A percentile compares a stretch with the other conserved stretches of the same genome.
Conservation (phyloP, 2,797 vertebrate genomes). For the Enteromius mattozi region DNA sequence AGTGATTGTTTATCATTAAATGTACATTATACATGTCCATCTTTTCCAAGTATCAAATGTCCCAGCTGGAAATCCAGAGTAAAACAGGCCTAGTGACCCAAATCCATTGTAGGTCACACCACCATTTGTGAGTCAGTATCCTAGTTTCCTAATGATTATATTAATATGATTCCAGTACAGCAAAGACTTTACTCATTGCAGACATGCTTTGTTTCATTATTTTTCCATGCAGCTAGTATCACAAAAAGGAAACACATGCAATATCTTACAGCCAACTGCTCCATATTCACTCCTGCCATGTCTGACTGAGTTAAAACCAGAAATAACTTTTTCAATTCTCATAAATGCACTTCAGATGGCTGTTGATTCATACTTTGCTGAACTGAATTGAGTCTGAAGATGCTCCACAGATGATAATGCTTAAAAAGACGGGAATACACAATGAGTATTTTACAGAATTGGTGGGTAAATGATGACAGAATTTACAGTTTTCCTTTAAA, state of each 20-base stretch:
- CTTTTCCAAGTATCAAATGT: not conserved
- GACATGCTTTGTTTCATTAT: conserved; percentile 9
- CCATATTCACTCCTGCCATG: conserved; percentile 1
- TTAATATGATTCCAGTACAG: not conserved
- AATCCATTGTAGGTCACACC: not conserved
- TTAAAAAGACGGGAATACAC: not conserved
- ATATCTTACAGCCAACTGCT: not conserved
- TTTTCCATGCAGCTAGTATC: conserved; percentile 23
- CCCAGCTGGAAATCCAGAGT: not conserved
- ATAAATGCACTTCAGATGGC: not conserved
- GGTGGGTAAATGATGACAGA: not conserved
- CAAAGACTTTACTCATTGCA: not conserved
- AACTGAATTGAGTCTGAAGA: not conserved
- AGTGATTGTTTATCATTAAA: not conserved
- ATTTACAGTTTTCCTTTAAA: not conserved
- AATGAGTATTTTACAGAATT: not conserved
- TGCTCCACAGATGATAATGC: not conserved
- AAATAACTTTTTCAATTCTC: not conserved
- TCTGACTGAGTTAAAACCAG: not conserved
- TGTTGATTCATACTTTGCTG: not conserved
- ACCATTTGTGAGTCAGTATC: not conserved
- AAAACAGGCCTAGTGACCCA: not conserved
- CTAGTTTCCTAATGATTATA: not conserved
- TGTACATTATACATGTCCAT: not conserved
- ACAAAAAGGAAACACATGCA: not conserved